Evolutionary conservation across 2,888 invertebrate genomes (phyloP), one percentile per base, ranked within the genome.

Genomic region (Osedax fenrisi): DNA sequence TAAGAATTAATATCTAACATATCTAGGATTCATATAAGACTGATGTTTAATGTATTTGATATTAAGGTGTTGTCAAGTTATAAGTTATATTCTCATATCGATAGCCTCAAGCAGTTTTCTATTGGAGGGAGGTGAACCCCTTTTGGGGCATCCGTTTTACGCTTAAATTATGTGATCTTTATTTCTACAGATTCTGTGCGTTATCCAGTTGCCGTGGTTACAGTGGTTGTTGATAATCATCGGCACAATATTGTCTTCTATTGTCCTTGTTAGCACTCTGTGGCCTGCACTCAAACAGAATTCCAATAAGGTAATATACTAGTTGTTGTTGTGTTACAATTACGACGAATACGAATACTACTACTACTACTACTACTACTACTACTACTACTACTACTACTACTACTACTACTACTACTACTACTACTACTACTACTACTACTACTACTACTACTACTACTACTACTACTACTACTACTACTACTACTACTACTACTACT

Each of bases 171-270:
- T n/a, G n/a, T n/a, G n/a, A n/a, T n/a, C n/a, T n/a, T 25, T 26
- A 68, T 21, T 67, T 27, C 13, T 79, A 2, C 79, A 87, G 87
- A 82, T 95, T 78, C 86, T 96, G 61, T 95, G 94, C 93, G 90
- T 92, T 0, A 91, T 96, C 80, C 85, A 84, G 66, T 85, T 89
- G 17, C 87, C 87, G 24, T 89, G 90, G 88, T 86, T 96, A 27
- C 94, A 94, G 81, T 96, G 95, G 95, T 81, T 90, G 3, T 87
- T 96, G 69, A 91, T 93, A 0, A 85, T 91, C 56, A 86, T 90
- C 79, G 93, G 92, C 0, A 90, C 93, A 0, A 85, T 90, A 27
- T 86, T 94, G 26, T 94, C 94, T 0, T 94, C 94, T 3, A 89
- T 89, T 23, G 94, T 94, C 1, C 87, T 97, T 17, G 87, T 94